These are phyloP conservation scores for Bellardia pandia DNA, from an alignment of 2,888 invertebrate genomes.

Conservation along the genomic window DNA sequence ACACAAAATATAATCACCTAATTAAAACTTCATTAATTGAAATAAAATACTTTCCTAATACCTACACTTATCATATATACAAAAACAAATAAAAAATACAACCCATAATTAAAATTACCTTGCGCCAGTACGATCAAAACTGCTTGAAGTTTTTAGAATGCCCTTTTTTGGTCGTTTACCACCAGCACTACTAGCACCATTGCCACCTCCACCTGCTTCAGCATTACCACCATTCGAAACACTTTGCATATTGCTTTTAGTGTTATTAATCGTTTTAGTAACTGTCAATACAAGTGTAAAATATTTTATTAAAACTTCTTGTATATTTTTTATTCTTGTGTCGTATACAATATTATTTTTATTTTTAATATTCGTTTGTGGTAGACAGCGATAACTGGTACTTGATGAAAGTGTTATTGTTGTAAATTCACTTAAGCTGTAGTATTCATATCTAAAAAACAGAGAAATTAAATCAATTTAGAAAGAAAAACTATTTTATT, in stretches of 20 bases:
- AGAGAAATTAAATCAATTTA: slow-evolving; percentile 43
- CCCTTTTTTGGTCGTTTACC: slow-evolving; percentile 86
- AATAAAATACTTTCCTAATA: background rate
- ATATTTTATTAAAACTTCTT: background rate
- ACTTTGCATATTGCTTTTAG: slow-evolving; percentile 63
- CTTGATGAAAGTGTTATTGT: background rate
- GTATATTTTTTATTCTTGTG: slow-evolving; percentile 12
- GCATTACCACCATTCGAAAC: slow-evolving; percentile 68
- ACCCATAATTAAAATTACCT: slow-evolving; percentile 81
- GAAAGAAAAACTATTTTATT: slow-evolving; percentile 30
- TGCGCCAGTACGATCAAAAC: slow-evolving; percentile 89
- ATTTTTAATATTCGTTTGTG: slow-evolving; percentile 16
- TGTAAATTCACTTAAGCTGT: slow-evolving; percentile 44
- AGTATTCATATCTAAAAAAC: slow-evolving; percentile 13
- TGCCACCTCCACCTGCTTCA: slow-evolving; percentile 53
- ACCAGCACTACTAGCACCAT: slow-evolving; percentile 54
- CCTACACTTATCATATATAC: background rate
- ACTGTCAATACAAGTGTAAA: background rate
- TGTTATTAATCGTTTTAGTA: slow-evolving; percentile 2
- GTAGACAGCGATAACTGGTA: slow-evolving; percentile 14
- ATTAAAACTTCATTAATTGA: background rate
- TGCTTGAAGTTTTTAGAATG: slow-evolving; percentile 95
- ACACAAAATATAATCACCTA: background rate
- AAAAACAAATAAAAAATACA: background rate
- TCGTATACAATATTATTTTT: slow-evolving; percentile 5